These are phyloP conservation scores for Saxidomus purpurata DNA, from an alignment of 1,140 invertebrate genomes.

Conservation along the genomic window DNA sequence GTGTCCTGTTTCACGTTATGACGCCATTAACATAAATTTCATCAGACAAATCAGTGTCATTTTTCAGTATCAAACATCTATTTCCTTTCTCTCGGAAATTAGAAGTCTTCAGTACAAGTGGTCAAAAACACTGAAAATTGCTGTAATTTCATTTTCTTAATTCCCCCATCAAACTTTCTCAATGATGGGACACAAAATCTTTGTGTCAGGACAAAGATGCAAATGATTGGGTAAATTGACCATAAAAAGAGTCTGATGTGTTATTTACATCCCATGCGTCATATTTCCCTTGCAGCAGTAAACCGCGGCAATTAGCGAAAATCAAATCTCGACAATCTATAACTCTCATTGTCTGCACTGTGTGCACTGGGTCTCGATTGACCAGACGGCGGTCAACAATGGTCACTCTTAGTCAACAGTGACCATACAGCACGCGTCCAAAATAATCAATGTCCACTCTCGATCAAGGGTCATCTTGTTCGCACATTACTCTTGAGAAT, in stretches of 20 bases:
- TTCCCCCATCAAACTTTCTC: background rate
- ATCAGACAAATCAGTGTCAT: background rate
- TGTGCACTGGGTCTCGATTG: background rate
- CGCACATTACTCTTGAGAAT: constrained; percentile 43
- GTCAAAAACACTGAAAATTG: background rate
- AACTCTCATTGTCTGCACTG: constrained; percentile 15
- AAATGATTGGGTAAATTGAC: constrained; percentile 42
- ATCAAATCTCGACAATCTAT: constrained; percentile 35
- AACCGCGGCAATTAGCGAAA: constrained; percentile 36
- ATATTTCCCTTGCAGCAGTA: constrained; percentile 17
- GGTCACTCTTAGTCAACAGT: constrained; percentile 3
- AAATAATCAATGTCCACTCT: constrained; percentile 32
- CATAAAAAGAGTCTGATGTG: constrained; percentile 3
- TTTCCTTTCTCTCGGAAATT: constrained; percentile 1
- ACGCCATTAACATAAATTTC: constrained; percentile 11
- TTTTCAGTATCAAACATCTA: background rate
- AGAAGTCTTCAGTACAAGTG: constrained; percentile 4
- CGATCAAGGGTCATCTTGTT: constrained; percentile 44
- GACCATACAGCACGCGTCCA: constrained; percentile 16
- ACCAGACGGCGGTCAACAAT: constrained; percentile 11
- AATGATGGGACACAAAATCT: background rate
- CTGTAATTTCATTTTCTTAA: background rate
- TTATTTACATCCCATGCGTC: constrained; percentile 34
- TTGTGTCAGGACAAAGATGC: background rate
- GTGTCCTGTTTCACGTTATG: constrained; percentile 18